Percentiles rank a stretch among this genome's conserved stretches.
phyloP scores from a whole-genome alignment of 2,888 invertebrate genomes.

The Criorhina ranunculi region DNA sequence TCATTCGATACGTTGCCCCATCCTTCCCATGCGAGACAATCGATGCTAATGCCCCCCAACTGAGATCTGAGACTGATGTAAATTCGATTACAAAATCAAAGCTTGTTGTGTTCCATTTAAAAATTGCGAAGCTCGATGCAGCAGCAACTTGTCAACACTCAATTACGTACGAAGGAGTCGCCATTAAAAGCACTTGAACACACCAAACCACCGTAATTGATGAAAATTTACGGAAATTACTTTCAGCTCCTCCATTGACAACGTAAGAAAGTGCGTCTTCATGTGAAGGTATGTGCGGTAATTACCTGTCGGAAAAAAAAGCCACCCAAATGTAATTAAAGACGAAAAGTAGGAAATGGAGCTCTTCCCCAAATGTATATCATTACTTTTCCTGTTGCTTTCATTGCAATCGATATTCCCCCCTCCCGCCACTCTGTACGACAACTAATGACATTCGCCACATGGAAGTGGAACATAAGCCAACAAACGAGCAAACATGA shows the following conservation, averaged over 20 bases:
- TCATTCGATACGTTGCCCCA: slow-evolving; percentile 2
- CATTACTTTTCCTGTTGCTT: slow-evolving; percentile 18
- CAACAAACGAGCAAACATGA: slow-evolving; percentile 34
- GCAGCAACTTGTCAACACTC: neutral
- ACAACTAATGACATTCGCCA: slow-evolving; percentile 24
- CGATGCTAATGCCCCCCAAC: neutral
- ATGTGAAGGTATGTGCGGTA: neutral
- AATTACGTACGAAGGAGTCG: neutral
- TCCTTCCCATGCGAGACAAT: neutral
- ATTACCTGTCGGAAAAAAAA: slow-evolving; percentile 22
- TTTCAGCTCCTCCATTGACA: neutral
- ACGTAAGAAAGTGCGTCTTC: neutral
- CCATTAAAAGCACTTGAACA: slow-evolving; percentile 23
- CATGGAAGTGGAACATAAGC: slow-evolving; percentile 47
- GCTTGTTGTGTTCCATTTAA: neutral
- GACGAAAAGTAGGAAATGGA: neutral
- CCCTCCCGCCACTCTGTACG: neutral
- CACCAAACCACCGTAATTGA: slow-evolving; percentile 32
- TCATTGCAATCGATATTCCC: slow-evolving; percentile 19
- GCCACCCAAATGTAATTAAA: neutral
- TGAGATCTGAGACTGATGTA: neutral
- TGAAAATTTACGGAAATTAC: slow-evolving; percentile 14
- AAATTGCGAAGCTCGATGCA: neutral
- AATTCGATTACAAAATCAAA: slow-evolving; percentile 20
- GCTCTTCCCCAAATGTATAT: neutral